Evolutionary conservation across 2,797 vertebrate species (phyloP).

Genomic region (Pseudochirops cupreus): DNA sequence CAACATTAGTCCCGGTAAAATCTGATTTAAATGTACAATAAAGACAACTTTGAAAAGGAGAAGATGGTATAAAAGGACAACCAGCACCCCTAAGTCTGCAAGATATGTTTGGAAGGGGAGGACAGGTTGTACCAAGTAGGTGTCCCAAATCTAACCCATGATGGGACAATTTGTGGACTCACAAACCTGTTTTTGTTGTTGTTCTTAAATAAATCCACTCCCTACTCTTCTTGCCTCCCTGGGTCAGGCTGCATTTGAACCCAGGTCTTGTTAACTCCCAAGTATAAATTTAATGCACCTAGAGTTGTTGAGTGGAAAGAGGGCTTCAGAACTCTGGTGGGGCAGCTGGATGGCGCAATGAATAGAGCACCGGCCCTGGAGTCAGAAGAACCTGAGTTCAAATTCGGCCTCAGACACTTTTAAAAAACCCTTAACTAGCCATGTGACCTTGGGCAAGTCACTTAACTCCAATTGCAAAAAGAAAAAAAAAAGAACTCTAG

Average conservation of each 20-base stretch:
- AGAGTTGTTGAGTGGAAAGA: too few relatives aligned
- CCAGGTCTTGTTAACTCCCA: neutral
- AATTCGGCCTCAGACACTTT: too few relatives aligned
- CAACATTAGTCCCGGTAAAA: neutral
- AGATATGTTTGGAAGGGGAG: neutral
- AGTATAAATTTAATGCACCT: too few relatives aligned
- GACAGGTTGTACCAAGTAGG: neutral
- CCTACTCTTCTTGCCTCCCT: neutral
- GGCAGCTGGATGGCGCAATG: too few relatives aligned
- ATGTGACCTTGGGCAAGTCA: too few relatives aligned
- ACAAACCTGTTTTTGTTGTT: neutral
- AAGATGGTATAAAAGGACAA: neutral
- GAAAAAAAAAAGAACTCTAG: too few relatives aligned
- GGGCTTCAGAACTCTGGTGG: too few relatives aligned
- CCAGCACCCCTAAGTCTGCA: neutral
- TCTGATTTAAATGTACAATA: neutral
- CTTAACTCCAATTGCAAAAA: too few relatives aligned
- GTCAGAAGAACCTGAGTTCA: too few relatives aligned
- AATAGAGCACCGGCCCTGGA: too few relatives aligned
- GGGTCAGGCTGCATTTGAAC: neutral
- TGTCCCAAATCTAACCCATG: neutral
- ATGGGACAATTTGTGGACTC: neutral
- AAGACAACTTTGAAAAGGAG: neutral
- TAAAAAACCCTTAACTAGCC: too few relatives aligned
- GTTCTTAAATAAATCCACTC: neutral